These are phyloP conservation scores for Dicyrtoma fusca DNA, from an alignment of 2,888 invertebrate genomes.

Conservation along the genomic window DNA sequence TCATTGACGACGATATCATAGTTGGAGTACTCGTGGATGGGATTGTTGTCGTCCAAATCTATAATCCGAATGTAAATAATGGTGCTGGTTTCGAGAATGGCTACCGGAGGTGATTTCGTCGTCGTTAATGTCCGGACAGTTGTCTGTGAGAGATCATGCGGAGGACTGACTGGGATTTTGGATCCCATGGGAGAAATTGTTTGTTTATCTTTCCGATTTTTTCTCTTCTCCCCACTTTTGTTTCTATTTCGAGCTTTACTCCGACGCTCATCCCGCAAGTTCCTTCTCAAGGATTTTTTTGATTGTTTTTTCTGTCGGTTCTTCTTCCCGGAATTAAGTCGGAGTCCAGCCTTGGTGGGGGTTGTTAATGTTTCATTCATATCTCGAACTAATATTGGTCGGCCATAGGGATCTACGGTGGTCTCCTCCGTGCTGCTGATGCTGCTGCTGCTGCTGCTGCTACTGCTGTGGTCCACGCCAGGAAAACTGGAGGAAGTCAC, in stretches of 20 bases:
- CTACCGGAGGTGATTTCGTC: conserved; percentile 24
- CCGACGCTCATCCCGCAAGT: conserved; percentile 42
- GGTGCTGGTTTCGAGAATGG: conserved; percentile 43
- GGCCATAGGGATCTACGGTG: too few relatives aligned
- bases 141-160: conserved; percentile 23
- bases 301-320: conserved; percentile 21
- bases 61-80: conserved; percentile 51
- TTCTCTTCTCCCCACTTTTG: conserved; percentile 43
- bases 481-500: conserved; percentile 29
- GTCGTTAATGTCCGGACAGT: conserved; percentile 37
- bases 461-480: not conserved
- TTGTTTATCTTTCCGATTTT: conserved; percentile 46
- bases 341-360: not conserved
- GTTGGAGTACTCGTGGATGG: conserved; percentile 86
- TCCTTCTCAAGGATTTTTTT: conserved; percentile 41
- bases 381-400: too few relatives aligned
- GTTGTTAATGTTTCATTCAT: not conserved
- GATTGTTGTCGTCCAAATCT: conserved; percentile 60
- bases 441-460: not conserved
- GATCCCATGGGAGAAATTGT: conserved; percentile 18
- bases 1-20: conserved; percentile 87
- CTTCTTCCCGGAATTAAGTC: conserved; percentile 28
- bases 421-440: not conserved
- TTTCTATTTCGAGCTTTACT: conserved; percentile 39
- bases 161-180: conserved; percentile 18